These are phyloP conservation scores for Zaprionus camerounensis DNA, from an alignment of 1,140 invertebrate species.

Conservation along the genomic window DNA sequence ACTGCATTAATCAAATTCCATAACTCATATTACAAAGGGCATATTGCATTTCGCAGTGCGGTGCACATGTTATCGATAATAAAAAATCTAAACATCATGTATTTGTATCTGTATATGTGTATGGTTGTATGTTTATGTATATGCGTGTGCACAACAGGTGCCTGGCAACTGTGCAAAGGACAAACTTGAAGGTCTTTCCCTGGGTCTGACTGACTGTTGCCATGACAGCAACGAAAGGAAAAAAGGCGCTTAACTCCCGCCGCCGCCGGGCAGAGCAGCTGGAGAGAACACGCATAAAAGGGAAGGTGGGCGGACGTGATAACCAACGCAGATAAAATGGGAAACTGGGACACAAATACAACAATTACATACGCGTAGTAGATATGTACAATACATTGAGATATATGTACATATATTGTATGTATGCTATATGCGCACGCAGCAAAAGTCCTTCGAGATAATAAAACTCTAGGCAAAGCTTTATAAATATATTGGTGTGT, in stretches of 20 bases:
- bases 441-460: conserved; percentile 70
- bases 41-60: background rate
- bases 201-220: conserved; percentile 33
- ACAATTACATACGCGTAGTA: conserved; percentile 2
- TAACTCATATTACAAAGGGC: background rate
- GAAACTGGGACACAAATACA: conserved; percentile 27
- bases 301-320: conserved; percentile 19
- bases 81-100: background rate
- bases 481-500: conserved; percentile 4
- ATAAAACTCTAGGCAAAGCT: conserved; percentile 62
- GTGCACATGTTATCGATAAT: background rate
- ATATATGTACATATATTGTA: conserved; percentile 6
- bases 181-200: conserved; percentile 72
- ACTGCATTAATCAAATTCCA: background rate
- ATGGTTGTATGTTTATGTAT: background rate
- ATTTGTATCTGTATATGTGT: background rate
- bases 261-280: background rate
- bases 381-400: background rate
- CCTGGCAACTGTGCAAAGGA: conserved; percentile 81
- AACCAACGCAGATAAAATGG: conserved; percentile 35
- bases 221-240: conserved; percentile 48
- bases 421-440: conserved; percentile 35
- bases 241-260: conserved; percentile 34
- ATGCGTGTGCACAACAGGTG: conserved; percentile 66
- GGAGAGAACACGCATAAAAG: conserved; percentile 4